Base-by-base conservation (phyloP, 2,888 invertebrate genomes). In the Peribatodes rhomboidaria region DNA sequence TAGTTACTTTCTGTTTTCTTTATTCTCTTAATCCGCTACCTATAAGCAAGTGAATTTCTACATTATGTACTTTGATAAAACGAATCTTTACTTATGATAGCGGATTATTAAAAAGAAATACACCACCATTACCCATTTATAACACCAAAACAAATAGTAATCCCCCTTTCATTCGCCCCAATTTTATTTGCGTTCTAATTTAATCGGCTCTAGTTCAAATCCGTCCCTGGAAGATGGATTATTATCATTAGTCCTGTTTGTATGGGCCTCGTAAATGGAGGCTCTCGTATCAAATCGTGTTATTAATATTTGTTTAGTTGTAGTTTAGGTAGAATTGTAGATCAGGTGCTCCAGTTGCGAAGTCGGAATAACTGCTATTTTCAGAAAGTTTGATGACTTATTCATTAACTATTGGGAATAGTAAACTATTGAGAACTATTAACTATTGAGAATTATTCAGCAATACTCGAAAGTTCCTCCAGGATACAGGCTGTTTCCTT, bases 201-300 rank as follows among this genome's bases (percentile, higher is more conserved):
- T 37, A 6, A n/a, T 13, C 37, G 27, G 27, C 27, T 6, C 4
- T 37, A n/a, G 22, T 3, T 55, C 8, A 13, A 55, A 55, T 65
- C 22, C 60, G 50, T 14, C 65, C 31, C 65, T 65, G 56, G 6
- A 50, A 37, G 54, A 55, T 42, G 54, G 65, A 60, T 60, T 65
- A 60, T 65, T 70, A 70, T 64, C 66, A 69, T 66, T 56, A 58
- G 59, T 60, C 49, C 27, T 68, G 67, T 71, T 73, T 71, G 71
- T 50, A 64, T 57, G 55, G 61, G 64, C 69, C 67, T 67, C 63
- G 67, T 68, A 67, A 68, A 61, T 52, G 65, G 57, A 64, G 55
- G 64, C 42, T 55, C 35, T 44, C 55, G 57, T 69, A 65, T 64
- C 56, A 61, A 60, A 65, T 65, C 55, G 41, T 64, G 62, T 59